Evolutionary conservation across 2,113 vertebrate species (phyloP).

Genomic region (human): GRCh38 chr4:40456001-40456500

Average conservation of each 20-base stretch:
- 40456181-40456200: background rate
- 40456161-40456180: background rate
- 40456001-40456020: background rate
- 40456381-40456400: background rate
- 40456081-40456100: background rate
- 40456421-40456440: background rate
- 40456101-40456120: background rate
- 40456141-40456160: background rate
- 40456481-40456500: background rate
- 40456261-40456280: background rate
- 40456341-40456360: background rate
- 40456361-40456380: conserved; percentile 38
- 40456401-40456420: background rate
- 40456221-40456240: too few relatives aligned
- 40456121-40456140: background rate
- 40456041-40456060: background rate
- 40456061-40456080: background rate
- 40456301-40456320: background rate
- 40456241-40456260: background rate
- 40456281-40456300: background rate
- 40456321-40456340: background rate
- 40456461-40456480: background rate
- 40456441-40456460: background rate
- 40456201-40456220: background rate
- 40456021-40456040: background rate